Conservation (phyloP, 2,797 vertebrate species). For the Distichodus sexfasciatus region DNA sequence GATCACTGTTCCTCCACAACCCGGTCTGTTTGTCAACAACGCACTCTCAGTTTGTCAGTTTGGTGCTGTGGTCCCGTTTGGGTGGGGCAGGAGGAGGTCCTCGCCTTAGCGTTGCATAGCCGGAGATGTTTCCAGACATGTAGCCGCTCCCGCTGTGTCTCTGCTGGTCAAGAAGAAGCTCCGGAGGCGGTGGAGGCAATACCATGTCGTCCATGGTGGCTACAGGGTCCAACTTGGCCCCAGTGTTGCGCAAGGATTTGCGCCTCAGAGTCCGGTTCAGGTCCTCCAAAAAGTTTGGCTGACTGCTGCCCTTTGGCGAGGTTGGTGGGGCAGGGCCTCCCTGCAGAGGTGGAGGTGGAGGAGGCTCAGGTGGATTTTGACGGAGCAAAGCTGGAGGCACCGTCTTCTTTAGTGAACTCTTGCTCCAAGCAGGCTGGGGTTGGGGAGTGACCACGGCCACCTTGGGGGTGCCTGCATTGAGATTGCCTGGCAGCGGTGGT, state of each 20-base stretch:
- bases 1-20: slow-evolving; percentile 24
- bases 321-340: slow-evolving; percentile 62
- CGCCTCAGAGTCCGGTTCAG: slow-evolving; percentile 92
- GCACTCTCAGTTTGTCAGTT: slow-evolving; percentile 84
- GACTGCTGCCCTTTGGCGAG: slow-evolving; percentile 84
- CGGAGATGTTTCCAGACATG: slow-evolving; percentile 87
- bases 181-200: slow-evolving; percentile 84
- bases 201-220: slow-evolving; percentile 95
- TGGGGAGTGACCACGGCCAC: slow-evolving; percentile 93
- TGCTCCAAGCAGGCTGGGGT: slow-evolving; percentile 86
- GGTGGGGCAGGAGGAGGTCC: slow-evolving; percentile 91
- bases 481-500: slow-evolving; percentile 79
- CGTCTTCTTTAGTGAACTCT: slow-evolving; percentile 85
- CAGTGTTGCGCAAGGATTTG: slow-evolving; percentile 81
- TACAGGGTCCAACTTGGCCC: slow-evolving; percentile 73
- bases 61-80: slow-evolving; percentile 91
- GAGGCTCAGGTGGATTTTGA: slow-evolving; percentile 83
- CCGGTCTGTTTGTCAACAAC: slow-evolving; percentile 3
- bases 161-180: slow-evolving; percentile 84
- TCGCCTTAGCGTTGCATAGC: slow-evolving; percentile 93
- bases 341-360: slow-evolving; percentile 35
- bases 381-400: slow-evolving; percentile 82
- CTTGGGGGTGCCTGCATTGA: slow-evolving; percentile 72
- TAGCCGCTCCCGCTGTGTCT: slow-evolving; percentile 70
- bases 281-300: slow-evolving; percentile 92